Evolutionary conservation across 2,113 vertebrate species (phyloP).

Genomic region (Clupea harengus): DNA sequence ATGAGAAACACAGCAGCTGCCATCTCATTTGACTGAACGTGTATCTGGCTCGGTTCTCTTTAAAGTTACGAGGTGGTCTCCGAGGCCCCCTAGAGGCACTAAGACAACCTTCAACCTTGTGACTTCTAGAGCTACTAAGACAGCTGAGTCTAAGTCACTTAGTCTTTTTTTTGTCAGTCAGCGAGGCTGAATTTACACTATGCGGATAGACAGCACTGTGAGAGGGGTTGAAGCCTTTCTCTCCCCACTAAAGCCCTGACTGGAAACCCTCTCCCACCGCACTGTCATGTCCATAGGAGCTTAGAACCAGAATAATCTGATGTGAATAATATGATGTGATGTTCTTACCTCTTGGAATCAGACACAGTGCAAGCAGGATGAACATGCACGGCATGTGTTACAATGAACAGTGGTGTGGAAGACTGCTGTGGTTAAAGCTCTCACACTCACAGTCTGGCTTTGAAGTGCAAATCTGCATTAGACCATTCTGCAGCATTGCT

Average conservation of each 20-base stretch:
- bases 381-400: fast-evolving
- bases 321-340: too few species aligned
- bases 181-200: background rate
- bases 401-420: too few species aligned
- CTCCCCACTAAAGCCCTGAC: constrained; percentile 3
- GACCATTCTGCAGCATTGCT: too few species aligned
- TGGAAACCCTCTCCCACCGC: background rate
- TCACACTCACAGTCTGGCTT: too few species aligned
- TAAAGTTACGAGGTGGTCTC: background rate
- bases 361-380: constrained; percentile 17
- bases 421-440: too few species aligned
- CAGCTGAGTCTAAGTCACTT: background rate
- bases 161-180: constrained; percentile 8
- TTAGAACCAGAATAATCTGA: background rate
- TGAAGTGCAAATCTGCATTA: too few species aligned
- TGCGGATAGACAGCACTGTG: constrained; percentile 29
- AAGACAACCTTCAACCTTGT: background rate
- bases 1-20: background rate
- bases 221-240: constrained; percentile 2
- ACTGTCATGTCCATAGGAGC: background rate
- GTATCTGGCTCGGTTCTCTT: background rate
- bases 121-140: too few species aligned
- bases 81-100: background rate
- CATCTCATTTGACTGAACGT: too few species aligned
- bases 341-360: constrained; percentile 12